Percentiles rank a stretch among this genome's conserved stretches.
phyloP scores from a whole-genome alignment of 2,888 invertebrate genomes.

The Limnephilus rhombicus region DNA sequence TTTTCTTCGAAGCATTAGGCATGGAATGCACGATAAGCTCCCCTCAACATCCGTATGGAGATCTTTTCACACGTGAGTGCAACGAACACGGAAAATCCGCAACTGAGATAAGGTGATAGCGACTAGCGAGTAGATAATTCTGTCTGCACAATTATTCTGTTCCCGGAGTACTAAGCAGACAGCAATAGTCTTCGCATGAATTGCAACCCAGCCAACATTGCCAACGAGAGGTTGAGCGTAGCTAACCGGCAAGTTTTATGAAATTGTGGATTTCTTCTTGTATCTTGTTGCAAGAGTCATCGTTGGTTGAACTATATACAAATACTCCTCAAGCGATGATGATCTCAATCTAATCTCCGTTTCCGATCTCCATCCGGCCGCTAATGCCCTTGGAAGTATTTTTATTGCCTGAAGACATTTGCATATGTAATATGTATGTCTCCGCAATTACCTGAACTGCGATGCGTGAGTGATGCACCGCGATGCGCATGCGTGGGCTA shows the following conservation, averaged over 20 bases:
- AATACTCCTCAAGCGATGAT: neutral
- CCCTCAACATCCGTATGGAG: neutral
- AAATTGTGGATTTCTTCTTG: neutral
- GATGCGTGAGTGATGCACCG: constrained; percentile 39
- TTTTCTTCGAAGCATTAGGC: neutral
- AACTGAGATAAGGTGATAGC: neutral
- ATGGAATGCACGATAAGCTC: neutral
- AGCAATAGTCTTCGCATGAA: neutral
- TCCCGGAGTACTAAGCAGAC: neutral
- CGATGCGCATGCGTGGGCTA: constrained; percentile 25
- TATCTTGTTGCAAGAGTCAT: neutral
- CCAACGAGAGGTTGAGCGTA: neutral
- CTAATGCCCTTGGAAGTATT: constrained; percentile 13
- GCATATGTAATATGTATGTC: constrained; percentile 10
- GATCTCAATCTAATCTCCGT: neutral
- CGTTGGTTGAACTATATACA: neutral
- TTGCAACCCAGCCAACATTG: neutral
- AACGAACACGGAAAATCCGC: neutral
- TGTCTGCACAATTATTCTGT: neutral
- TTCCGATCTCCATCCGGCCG: neutral
- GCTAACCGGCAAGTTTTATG: neutral
- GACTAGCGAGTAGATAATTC: neutral
- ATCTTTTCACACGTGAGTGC: constrained; percentile 20
- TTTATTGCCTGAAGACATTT: neutral
- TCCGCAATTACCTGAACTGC: constrained; percentile 17